Percentiles rank a stretch among this genome's conserved stretches.
These are phyloP conservation scores for Agrypnus murinus DNA, from an alignment of 2,888 invertebrate species.

Conservation along the genomic window DNA sequence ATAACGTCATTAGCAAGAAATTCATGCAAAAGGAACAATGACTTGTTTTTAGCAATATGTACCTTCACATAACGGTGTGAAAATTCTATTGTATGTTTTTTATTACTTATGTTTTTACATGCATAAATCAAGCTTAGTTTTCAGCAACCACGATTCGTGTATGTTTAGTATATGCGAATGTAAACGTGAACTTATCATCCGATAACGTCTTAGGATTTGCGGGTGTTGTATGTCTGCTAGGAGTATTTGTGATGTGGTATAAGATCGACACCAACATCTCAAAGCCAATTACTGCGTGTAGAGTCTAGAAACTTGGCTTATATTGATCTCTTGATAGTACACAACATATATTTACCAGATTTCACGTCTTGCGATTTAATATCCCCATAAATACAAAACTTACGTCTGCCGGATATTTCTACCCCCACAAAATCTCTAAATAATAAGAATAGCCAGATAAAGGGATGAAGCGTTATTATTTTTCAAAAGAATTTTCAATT, in stretches of 20 bases:
- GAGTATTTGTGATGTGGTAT: constrained; percentile 31
- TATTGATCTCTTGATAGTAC: constrained; percentile 21
- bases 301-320: constrained; percentile 23
- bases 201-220: constrained; percentile 23
- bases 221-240: constrained; percentile 23
- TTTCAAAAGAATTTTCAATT: constrained; percentile 34
- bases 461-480: not conserved
- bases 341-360: constrained; percentile 13
- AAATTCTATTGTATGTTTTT: too few species aligned
- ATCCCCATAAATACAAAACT: not conserved
- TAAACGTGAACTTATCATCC: constrained; percentile 21
- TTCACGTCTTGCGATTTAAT: constrained; percentile 3
- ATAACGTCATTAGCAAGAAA: too few species aligned
- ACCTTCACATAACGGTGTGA: too few species aligned
- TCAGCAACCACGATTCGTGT: not conserved
- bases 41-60: too few species aligned
- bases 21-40: too few species aligned
- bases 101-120: too few species aligned
- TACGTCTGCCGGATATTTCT: not conserved
- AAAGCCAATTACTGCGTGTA: constrained; percentile 30
- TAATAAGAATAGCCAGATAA: not conserved
- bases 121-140: too few species aligned
- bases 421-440: too few species aligned
- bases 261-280: constrained; percentile 31
- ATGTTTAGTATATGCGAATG: not conserved